Evolutionary conservation across 1,140 invertebrate genomes (phyloP), one percentile per base, ranked within the genome.

Genomic region (Dendrolimus kikuchii): DNA sequence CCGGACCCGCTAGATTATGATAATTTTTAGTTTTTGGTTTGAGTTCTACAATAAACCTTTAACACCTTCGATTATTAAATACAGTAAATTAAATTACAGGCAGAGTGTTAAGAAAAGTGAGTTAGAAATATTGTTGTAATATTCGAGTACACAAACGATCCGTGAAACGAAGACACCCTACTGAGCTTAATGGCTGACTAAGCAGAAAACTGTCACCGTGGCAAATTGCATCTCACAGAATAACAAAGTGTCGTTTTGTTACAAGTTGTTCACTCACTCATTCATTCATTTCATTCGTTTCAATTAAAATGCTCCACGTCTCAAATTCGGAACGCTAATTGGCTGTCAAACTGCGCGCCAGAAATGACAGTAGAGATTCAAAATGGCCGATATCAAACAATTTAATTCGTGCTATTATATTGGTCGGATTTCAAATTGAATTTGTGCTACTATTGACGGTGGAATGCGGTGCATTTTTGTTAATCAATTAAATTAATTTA

Each of bases 121-220:
- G 23, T 23, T 23, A 23, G 23, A 23, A 23, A 23, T 23, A 23
- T 23, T 23, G 23, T 23, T 23, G 23, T 23, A 23, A 23, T 23
- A 23, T 23, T 23, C 23, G 23, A 23, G 23, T 23, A 23, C 23
- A 23, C 23, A 8, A n/a, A 42, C 44, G 7, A 9, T 23, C 23
- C 23, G 23, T 23, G 23, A 49, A 39, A 36, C 48, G 37, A 6
- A 5, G 36, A 44, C 49, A 8, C 52, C 45, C 44, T 64, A 49
- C 47, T 55, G 42, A 38, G 51, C 60, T 60, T 61, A 52, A 68
- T 68, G 65, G 71, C 61, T 73, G 68, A 71, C 68, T 71, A 66
- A 68, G 66, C 71, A 60, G 44, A 66, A 74, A 66, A 64, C 53
- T 43, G 54, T 59, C 43, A 46, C 53, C 47, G 51, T 49, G 46